A percentile compares a stretch with the other conserved stretches of the same genome.
Evolutionary conservation across 2,113 vertebrate species (phyloP).

Genomic region (Lasiurus borealis): DNA sequence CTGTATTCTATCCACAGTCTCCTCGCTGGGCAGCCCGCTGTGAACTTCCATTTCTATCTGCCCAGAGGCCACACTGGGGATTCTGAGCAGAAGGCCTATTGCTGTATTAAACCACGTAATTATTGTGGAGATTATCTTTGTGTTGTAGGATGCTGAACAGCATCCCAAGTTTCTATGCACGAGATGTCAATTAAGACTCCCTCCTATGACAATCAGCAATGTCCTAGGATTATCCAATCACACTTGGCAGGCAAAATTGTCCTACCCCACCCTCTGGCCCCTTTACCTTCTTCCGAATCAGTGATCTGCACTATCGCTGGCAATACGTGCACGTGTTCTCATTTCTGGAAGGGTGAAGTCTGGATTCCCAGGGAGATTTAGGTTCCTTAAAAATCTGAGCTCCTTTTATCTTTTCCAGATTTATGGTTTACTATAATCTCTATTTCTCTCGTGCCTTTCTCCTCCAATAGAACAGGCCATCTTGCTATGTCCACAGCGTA

Average conservation of each 20-base stretch:
- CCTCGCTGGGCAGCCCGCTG: too few species aligned
- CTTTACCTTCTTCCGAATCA: neutral
- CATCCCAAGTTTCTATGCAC: fast-evolving
- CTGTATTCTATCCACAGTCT: neutral
- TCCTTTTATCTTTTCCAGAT: neutral
- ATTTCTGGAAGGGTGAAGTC: neutral
- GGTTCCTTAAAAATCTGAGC: neutral
- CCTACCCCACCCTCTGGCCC: fast-evolving
- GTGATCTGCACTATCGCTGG: neutral
- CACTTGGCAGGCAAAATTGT: neutral
- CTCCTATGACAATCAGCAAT: neutral
- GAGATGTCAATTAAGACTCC: neutral
- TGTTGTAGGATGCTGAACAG: neutral
- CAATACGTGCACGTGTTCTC: neutral
- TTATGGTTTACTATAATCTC: neutral
- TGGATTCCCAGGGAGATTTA: neutral
- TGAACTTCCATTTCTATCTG: neutral
- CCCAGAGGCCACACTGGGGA: fast-evolving
- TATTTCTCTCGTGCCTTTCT: neutral
- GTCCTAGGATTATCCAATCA: neutral
- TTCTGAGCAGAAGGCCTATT: neutral
- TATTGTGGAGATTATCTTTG: fast-evolving
- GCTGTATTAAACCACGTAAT: too few species aligned
- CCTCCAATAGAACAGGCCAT: neutral
- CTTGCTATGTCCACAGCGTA: neutral